Percentiles rank a stretch among this genome's conserved stretches.
phyloP scores from a whole-genome alignment of 2,888 invertebrate species.

The Melanostoma mellinum region DNA sequence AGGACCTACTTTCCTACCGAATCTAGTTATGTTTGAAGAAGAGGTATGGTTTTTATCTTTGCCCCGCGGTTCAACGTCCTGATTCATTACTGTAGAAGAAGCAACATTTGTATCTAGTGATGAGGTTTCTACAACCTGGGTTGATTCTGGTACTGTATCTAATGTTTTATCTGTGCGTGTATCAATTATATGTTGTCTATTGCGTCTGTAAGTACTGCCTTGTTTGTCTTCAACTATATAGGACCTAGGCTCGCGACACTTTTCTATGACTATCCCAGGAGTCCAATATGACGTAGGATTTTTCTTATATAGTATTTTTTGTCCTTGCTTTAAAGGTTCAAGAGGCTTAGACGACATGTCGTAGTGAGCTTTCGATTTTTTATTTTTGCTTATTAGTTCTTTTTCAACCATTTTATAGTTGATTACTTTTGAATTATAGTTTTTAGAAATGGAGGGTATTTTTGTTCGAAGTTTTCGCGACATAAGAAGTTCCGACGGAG shows the following conservation, averaged over 20 bases:
- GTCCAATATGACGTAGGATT: no score
- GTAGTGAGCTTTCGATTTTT: constrained; percentile 1
- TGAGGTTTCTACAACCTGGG: constrained; percentile 4
- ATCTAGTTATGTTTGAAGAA: constrained; percentile 9
- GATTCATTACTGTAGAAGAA: no score
- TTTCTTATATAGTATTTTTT: no score
- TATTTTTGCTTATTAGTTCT: constrained; percentile 14
- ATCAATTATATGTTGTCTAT: constrained; percentile 28
- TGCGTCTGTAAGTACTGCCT: constrained; percentile 18
- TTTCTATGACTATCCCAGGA: constrained; percentile 12
- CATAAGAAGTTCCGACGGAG: constrained; percentile 44
- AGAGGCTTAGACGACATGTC: background rate
- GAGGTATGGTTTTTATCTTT: background rate
- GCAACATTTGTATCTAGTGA: no score
- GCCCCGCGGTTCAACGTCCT: no score
- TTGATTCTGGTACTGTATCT: background rate
- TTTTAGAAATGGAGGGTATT: constrained; percentile 25
- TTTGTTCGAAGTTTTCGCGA: constrained; percentile 28
- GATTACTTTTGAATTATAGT: constrained; percentile 18
- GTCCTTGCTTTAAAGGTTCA: no score
- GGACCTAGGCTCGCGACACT: constrained; percentile 29
- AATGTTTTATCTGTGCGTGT: background rate
- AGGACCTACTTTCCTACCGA: constrained; percentile 12
- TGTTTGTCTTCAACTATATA: constrained; percentile 31
- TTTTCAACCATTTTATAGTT: constrained; percentile 12